phyloP scores from a whole-genome alignment of 2,888 invertebrate genomes.

The Apotomis betuletana region DNA sequence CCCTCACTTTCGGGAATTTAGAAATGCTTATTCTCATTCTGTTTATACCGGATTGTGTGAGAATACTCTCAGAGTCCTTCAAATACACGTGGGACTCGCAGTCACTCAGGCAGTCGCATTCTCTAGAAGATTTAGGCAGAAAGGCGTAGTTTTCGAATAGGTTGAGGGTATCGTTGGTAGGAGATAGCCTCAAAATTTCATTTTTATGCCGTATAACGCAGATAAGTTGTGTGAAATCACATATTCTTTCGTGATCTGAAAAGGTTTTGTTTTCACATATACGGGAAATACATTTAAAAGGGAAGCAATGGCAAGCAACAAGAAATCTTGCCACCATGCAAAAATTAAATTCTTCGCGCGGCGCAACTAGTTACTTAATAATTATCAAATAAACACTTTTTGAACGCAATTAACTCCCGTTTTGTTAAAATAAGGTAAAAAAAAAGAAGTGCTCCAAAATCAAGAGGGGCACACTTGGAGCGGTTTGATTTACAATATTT shows the following conservation, averaged over 20 bases:
- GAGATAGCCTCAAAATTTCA: slow-evolving; percentile 64
- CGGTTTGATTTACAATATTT: too few species aligned
- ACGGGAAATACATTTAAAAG: too few species aligned
- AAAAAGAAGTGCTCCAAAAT: too few species aligned
- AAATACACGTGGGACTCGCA: slow-evolving; percentile 70
- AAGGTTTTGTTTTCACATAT: background rate
- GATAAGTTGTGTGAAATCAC: slow-evolving; percentile 64
- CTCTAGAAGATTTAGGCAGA: slow-evolving; percentile 61
- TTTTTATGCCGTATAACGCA: slow-evolving; percentile 65
- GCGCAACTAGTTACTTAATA: too few species aligned
- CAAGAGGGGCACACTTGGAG: too few species aligned
- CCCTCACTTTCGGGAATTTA: slow-evolving; percentile 87
- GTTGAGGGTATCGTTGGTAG: slow-evolving; percentile 54
- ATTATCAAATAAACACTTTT: too few species aligned
- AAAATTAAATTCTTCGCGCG: too few species aligned
- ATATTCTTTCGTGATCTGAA: slow-evolving; percentile 68
- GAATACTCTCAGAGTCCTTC: slow-evolving; percentile 62
- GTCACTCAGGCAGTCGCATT: slow-evolving; percentile 68
- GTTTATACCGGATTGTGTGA: slow-evolving; percentile 53
- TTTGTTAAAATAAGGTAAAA: too few species aligned
- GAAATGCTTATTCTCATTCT: slow-evolving; percentile 80
- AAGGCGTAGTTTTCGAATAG: slow-evolving; percentile 49
- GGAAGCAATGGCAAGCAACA: too few species aligned
- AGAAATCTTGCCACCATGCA: too few species aligned
- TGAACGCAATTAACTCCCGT: too few species aligned